A percentile compares a stretch with the other conserved stretches of the same genome.
Conservation (phyloP, 2,888 invertebrate genomes). For the Melinopterus prodromus region DNA sequence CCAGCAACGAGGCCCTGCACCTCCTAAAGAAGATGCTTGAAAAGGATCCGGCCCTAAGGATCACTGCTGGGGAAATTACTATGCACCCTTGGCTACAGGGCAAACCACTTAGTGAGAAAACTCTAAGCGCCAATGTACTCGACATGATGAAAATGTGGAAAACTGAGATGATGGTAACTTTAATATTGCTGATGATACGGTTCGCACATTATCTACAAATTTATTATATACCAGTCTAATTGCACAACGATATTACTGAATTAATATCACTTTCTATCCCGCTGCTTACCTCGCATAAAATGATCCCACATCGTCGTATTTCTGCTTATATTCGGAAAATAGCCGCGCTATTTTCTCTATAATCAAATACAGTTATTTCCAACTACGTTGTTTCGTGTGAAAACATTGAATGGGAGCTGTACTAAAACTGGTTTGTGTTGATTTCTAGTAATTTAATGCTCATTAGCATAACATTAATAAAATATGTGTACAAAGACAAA, state of each 20-base stretch:
- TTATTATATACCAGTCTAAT: too few relatives aligned
- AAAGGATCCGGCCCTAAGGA: constrained; percentile 64
- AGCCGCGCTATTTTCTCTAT: too few relatives aligned
- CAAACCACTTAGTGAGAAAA: constrained; percentile 41
- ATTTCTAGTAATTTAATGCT: not conserved
- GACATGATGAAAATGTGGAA: constrained; percentile 61
- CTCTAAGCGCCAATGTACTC: constrained; percentile 56
- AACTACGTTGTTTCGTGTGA: too few relatives aligned
- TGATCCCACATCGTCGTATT: too few relatives aligned
- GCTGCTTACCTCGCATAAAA: too few relatives aligned
- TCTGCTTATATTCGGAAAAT: too few relatives aligned
- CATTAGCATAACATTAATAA: not conserved
- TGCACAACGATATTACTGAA: too few relatives aligned
- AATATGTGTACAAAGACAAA: not conserved
- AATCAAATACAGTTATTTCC: too few relatives aligned
- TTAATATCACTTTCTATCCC: too few relatives aligned
- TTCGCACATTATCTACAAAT: too few relatives aligned
- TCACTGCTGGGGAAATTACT: constrained; percentile 63
- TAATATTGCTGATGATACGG: too few relatives aligned
- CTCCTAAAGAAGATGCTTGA: constrained; percentile 61
- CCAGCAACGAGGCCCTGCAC: constrained; percentile 55
- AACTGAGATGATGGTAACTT: constrained; percentile 54
- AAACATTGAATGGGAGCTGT: not conserved
- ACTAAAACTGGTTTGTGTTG: not conserved
- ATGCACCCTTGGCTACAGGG: constrained; percentile 61